phyloP scores from a whole-genome alignment of 2,888 invertebrate genomes.

The Eucriotettix oculatus region DNA sequence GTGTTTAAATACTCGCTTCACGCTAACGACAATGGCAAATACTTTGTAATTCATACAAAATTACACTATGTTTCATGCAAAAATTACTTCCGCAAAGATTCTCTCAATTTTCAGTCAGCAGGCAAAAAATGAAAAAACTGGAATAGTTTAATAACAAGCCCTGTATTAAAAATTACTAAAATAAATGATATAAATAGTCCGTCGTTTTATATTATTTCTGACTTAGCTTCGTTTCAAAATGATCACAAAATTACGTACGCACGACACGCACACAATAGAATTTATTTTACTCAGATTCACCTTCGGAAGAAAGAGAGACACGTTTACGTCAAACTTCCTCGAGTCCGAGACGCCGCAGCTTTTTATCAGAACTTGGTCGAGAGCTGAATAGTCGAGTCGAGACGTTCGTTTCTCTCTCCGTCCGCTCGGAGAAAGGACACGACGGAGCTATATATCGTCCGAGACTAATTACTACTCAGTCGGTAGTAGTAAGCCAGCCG shows the following conservation, averaged over 20 bases:
- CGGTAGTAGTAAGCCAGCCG: background rate
- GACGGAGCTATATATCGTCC: too few species aligned
- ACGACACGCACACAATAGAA: slow-evolving; percentile 5
- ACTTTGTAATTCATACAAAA: slow-evolving; percentile 10
- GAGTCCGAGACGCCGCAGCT: background rate
- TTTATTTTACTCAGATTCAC: slow-evolving; percentile 6
- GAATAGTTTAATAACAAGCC: slow-evolving; percentile 4
- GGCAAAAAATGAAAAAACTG: slow-evolving; percentile 5
- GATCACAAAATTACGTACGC: slow-evolving; percentile 12
- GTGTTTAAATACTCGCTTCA: slow-evolving; percentile 3
- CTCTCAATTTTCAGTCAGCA: slow-evolving; percentile 5
- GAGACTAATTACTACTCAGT: too few species aligned
- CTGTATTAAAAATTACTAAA: slow-evolving; percentile 4
- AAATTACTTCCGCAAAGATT: slow-evolving; percentile 6
- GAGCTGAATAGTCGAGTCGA: too few species aligned
- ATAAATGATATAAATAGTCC: slow-evolving; percentile 1
- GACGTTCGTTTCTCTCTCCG: too few species aligned
- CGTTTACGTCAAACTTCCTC: background rate
- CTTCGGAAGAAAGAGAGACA: background rate
- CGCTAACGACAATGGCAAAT: slow-evolving; percentile 12
- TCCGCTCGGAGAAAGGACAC: too few species aligned
- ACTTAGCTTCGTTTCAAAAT: slow-evolving; percentile 12
- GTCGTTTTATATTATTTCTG: slow-evolving; percentile 10
- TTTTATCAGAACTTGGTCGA: background rate
- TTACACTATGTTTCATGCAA: slow-evolving; percentile 4